phyloP scores from a whole-genome alignment of 53 echinoderm and acorn worm genomes.

The Zoroaster sp. region DNA sequence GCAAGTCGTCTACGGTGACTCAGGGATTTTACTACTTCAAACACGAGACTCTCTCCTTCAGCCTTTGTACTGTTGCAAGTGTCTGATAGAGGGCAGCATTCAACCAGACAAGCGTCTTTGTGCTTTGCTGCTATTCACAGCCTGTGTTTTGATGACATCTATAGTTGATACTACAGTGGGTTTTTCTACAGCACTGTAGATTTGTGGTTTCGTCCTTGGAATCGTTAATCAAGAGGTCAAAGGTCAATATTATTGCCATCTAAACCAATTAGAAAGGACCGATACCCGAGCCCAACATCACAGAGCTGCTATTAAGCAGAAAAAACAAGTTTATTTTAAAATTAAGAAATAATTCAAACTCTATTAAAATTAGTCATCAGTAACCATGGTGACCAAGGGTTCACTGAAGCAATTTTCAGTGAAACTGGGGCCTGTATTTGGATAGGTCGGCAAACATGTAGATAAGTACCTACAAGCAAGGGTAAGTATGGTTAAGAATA shows the following conservation, averaged over 20 bases:
- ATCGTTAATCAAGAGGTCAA: not conserved
- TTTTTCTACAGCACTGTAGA: too few relatives aligned
- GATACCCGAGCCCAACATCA: not conserved
- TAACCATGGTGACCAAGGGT: too few relatives aligned
- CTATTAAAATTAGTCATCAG: too few relatives aligned
- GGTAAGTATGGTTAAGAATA: too few relatives aligned
- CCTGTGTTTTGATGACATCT: not conserved
- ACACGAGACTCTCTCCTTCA: not conserved
- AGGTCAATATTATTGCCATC: not conserved
- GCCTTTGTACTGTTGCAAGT: not conserved
- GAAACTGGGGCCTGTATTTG: too few relatives aligned
- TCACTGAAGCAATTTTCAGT: too few relatives aligned
- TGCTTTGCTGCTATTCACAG: not conserved
- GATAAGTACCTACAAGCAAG: too few relatives aligned
- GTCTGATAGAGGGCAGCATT: not conserved
- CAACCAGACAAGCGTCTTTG: not conserved
- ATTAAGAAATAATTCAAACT: too few relatives aligned
- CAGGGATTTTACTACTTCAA: slow-evolving; percentile 45
- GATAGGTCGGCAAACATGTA: too few relatives aligned
- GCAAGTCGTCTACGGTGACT: slow-evolving; percentile 32
- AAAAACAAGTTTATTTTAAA: too few relatives aligned
- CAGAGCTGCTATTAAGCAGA: too few relatives aligned
- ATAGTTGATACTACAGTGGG: not conserved
- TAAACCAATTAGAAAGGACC: not conserved
- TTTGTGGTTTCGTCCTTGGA: not conserved